These are phyloP conservation scores for Drosophila phalerata DNA, from an alignment of 2,888 invertebrate genomes.

Conservation along the genomic window DNA sequence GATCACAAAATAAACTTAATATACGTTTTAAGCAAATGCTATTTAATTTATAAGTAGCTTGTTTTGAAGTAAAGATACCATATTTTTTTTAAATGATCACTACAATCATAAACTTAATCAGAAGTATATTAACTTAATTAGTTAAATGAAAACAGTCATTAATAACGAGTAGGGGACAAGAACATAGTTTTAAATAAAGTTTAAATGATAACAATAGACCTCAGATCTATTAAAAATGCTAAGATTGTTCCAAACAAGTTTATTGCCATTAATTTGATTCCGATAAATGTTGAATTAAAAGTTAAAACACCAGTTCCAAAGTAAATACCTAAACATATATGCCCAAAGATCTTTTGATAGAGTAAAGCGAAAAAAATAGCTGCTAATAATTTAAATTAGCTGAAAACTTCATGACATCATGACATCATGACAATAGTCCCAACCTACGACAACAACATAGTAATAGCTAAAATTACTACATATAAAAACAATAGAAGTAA, in stretches of 20 bases:
- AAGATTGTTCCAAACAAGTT: constrained; percentile 9
- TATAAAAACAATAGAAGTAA: constrained; percentile 18
- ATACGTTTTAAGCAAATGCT: neutral
- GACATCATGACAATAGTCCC: constrained; percentile 63
- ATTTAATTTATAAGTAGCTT: neutral
- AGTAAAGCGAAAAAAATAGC: constrained; percentile 32
- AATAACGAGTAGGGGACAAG: neutral
- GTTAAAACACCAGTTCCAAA: constrained; percentile 8
- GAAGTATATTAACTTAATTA: neutral
- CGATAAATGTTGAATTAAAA: neutral
- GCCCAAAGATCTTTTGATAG: constrained; percentile 4
- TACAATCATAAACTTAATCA: neutral
- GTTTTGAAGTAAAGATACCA: neutral
- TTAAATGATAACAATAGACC: neutral
- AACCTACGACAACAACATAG: constrained; percentile 73
- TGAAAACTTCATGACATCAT: constrained; percentile 68
- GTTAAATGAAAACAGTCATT: neutral
- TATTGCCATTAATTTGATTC: neutral
- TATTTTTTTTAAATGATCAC: neutral
- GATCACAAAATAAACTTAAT: neutral
- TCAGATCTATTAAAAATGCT: neutral
- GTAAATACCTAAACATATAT: constrained; percentile 20
- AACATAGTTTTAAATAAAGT: neutral
- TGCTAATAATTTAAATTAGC: constrained; percentile 71
- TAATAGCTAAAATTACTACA: constrained; percentile 20